A percentile compares a stretch with the other conserved stretches of the same genome.
Conservation (phyloP, 1,140 invertebrate species). For the Brachionus calyciflorus region DNA sequence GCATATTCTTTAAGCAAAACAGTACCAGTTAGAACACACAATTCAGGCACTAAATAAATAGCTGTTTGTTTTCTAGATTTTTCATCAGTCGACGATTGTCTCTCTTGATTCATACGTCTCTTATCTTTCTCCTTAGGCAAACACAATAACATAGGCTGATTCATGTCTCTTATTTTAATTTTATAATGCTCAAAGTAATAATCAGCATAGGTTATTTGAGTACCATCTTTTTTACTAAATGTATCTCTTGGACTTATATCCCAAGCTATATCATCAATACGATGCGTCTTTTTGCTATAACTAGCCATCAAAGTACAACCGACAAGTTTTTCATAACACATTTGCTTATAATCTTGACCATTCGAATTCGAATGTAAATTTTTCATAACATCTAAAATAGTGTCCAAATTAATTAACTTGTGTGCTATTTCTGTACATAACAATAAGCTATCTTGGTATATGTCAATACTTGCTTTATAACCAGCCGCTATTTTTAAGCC, state of each 20-base stretch:
- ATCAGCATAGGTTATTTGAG: constrained; percentile 21
- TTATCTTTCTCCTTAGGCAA: neutral
- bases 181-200: constrained; percentile 41
- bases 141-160: constrained; percentile 3
- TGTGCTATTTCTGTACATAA: constrained; percentile 79
- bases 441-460: constrained; percentile 56
- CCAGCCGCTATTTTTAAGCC: neutral
- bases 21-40: constrained; percentile 14
- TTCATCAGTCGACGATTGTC: too few relatives aligned
- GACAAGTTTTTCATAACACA: constrained; percentile 3
- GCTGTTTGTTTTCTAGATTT: too few relatives aligned
- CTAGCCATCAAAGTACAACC: constrained; percentile 53
- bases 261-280: constrained; percentile 81
- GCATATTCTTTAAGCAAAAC: neutral
- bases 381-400: constrained; percentile 66
- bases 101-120: neutral
- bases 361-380: constrained; percentile 65
- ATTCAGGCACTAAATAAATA: constrained; percentile 19
- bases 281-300: constrained; percentile 86
- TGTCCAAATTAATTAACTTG: constrained; percentile 71
- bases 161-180: constrained; percentile 1
- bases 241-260: neutral
- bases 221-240: neutral
- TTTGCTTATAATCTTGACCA: constrained; percentile 32
- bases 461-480: neutral